Evolutionary conservation across 2,888 invertebrate species (phyloP), one percentile per base, ranked within the genome.

Genomic region (Synanthedon tipuliformis): DNA sequence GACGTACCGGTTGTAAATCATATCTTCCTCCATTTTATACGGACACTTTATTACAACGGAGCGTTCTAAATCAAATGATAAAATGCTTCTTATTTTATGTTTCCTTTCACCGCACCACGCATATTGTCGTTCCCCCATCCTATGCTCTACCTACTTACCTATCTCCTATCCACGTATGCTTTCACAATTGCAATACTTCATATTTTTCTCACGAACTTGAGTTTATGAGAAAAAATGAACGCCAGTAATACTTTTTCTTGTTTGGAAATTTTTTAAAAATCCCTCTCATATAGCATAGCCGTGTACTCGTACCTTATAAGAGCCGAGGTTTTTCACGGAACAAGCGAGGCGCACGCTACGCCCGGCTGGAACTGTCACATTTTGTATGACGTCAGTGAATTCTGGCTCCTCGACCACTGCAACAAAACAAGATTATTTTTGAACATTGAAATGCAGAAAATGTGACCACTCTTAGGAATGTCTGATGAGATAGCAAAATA

Each of bases 291-390:
- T 34, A 8, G 10, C 2, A 34, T 34, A 34, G 34, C 34, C 10
- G 34, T 34, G 34, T 34, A 34, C 10, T 34, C 34, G 34, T 89
- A 96, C 96, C 93, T 96, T 96, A 78, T 94, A 96, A 49, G 93
- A 92, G 65, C 95, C 96, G 57, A 96, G 91, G 82, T 96, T 95
- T 81, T 95, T 95, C 65, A 96, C 96, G 41, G 95, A 94, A 83
- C 96, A 96, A 53, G 95, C 94, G 66, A 96, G 90, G 71, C 94
- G 94, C 67, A 96, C 94, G 78, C 92, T 95, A 63, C 96, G 90
- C 60, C 96, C 96, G 57, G 95, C 95, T 57, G 96, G 94, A 61
- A 95, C 95, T 53, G 96, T 96, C 66, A 95, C 93, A 84, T 96
- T 96, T 77, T 95, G 94, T 69, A 96, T 96, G 68, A 93, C 91